A percentile compares a stretch with the other conserved stretches of the same genome.
Conservation (phyloP, 2,113 vertebrate species). For the Sterrhoptilus dennistouni region DNA sequence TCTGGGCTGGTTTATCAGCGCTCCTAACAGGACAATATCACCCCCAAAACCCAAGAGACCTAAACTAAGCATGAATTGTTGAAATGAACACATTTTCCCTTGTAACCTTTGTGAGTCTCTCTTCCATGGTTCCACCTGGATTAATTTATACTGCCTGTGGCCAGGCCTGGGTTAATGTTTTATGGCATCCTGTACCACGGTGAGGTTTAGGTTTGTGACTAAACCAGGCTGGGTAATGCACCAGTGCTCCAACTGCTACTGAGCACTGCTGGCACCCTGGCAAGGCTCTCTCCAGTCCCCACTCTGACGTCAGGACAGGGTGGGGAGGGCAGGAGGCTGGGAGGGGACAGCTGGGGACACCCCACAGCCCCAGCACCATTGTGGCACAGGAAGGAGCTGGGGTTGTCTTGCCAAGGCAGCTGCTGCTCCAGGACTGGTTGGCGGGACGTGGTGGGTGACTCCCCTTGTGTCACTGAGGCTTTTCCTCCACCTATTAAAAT, state of each 20-base stretch:
- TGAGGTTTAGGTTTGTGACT: neutral
- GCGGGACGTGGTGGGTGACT: accelerated
- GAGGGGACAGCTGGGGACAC: accelerated
- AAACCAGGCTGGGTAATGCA: accelerated
- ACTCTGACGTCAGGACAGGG: no score
- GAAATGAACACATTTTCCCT: neutral
- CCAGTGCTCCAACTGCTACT: accelerated
- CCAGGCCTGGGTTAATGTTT: neutral
- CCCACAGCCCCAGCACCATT: accelerated
- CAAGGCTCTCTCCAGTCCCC: neutral
- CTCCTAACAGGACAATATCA: neutral
- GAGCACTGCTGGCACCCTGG: neutral
- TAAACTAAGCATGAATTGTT: neutral
- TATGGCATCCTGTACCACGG: accelerated
- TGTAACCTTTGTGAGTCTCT: neutral
- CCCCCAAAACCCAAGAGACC: neutral
- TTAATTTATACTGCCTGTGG: neutral
- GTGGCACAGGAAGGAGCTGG: neutral
- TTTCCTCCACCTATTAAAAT: neutral
- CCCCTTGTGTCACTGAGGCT: neutral
- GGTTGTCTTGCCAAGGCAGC: neutral
- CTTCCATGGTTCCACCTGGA: neutral
- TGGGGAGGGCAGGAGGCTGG: neutral
- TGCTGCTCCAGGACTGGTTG: neutral
- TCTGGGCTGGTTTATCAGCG: neutral